Base-by-base conservation (phyloP, 2,797 vertebrate species). In the Fratercula arctica region DNA sequence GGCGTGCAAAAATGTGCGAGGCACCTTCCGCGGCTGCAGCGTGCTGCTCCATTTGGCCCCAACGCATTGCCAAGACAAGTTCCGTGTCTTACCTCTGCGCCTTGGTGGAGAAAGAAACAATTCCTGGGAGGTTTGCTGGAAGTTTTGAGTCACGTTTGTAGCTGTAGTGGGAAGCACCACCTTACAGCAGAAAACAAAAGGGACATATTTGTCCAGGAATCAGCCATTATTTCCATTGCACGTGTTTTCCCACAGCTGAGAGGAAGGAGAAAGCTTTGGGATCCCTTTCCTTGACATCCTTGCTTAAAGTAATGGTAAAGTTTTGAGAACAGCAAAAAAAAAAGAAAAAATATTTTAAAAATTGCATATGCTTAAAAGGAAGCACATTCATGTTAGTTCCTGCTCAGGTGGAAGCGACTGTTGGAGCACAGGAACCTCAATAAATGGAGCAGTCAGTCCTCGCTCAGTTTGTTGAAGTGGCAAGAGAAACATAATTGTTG, bases 1-100 rank as follows among this genome's bases (percentile, higher is more conserved):
- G 24, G 37, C 2, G 1, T 9, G 73, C 51, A 70, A 20, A 37
- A 43, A 24, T 6, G 11, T 16, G 43, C 1, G 2, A 19, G 50
- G 57, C 16, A 2, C 28, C 41, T 63, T 57, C 53, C 1, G 0
- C 2, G 7, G 66, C 78, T 72, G 45, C n/a, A 15, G 39, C 3
- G 0, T 16, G 11, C 51, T 41, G 43, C 24, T 72, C 60, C 3
- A 1, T 33, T 35, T 39, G 51, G n/a, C 46, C 64, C 57, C 57
- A 11, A 8, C 46, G n/a, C 13, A 6, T 14, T 48, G 31, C 7
- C 13, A 24, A 13, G 45, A 45, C 18, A 45, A 20, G 39, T 24
- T n/a, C 16, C 20, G 7, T 11, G 31, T 12, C 63, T 45, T 28
- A 28, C 23, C 5, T 3, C 8, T 35, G 41, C 26, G 29, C 8